A percentile compares a stretch with the other conserved stretches of the same genome.
Evolutionary conservation across 1,140 invertebrate species (phyloP).

Genomic region (Drosophila navojoa): DNA sequence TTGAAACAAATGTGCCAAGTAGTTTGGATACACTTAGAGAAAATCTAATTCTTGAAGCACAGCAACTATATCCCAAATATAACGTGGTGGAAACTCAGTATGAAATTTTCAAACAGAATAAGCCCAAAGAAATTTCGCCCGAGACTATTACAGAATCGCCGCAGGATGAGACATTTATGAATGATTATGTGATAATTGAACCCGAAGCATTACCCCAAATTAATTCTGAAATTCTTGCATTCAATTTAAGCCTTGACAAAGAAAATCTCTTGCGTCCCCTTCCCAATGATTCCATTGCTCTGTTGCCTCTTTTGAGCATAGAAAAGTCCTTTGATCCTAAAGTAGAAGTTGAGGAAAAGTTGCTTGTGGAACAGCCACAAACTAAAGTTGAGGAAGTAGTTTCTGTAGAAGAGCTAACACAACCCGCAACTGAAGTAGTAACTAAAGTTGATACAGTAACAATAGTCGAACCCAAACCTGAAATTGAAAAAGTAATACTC

Average conservation of each 20-base stretch:
- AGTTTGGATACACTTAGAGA: conserved; percentile 26
- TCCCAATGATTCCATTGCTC: conserved; percentile 43
- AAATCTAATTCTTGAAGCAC: conserved; percentile 36
- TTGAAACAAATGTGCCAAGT: conserved; percentile 3
- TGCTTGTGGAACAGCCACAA: conserved; percentile 1
- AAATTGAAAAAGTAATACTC: conserved; percentile 7
- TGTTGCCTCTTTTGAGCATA: conserved; percentile 46
- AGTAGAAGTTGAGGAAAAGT: neutral
- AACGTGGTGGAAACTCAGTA: conserved; percentile 41
- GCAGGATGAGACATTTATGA: conserved; percentile 30
- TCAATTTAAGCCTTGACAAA: conserved; percentile 66
- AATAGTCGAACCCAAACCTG: conserved; percentile 6
- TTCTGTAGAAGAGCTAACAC: neutral
- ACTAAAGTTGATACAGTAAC: conserved; percentile 3
- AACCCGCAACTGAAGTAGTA: neutral
- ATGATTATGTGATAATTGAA: conserved; percentile 80
- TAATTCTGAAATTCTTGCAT: conserved; percentile 65
- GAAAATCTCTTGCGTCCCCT: conserved; percentile 43
- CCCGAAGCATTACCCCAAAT: conserved; percentile 64
- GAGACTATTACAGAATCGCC: neutral
- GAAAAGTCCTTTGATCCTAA: conserved; percentile 26
- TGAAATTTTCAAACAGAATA: conserved; percentile 32
- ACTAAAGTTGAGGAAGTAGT: conserved; percentile 6
- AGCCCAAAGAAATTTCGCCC: conserved; percentile 8
- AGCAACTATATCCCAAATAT: conserved; percentile 32